These are phyloP conservation scores for Thymelicus lineola DNA, from an alignment of 2,888 invertebrate genomes.

Conservation along the genomic window DNA sequence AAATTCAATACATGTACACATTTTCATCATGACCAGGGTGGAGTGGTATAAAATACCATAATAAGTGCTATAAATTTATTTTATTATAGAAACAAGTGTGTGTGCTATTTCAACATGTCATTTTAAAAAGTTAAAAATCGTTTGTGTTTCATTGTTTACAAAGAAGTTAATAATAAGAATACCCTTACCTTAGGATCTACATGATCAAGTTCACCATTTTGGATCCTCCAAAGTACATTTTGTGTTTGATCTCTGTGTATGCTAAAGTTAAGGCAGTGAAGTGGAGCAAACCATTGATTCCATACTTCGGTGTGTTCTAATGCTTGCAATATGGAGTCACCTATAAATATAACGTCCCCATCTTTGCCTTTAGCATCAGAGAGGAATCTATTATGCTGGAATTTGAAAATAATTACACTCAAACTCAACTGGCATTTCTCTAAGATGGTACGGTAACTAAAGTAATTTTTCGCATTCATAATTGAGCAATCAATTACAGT, in stretches of 20 bases:
- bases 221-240: slow-evolving; percentile 95
- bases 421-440: not conserved
- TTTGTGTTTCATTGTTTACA: too few relatives aligned
- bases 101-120: too few relatives aligned
- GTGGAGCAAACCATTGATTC: slow-evolving; percentile 95
- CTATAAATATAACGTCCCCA: slow-evolving; percentile 96
- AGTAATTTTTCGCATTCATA: not conserved
- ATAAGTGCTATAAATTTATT: too few relatives aligned
- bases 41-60: too few relatives aligned
- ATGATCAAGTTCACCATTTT: slow-evolving; percentile 95
- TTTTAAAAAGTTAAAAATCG: too few relatives aligned
- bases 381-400: slow-evolving; percentile 94
- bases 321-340: slow-evolving; percentile 94
- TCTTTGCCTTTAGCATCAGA: slow-evolving; percentile 95
- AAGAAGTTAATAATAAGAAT: not conserved
- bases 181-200: slow-evolving; percentile 92
- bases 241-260: slow-evolving; percentile 95
- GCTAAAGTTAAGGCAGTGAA: slow-evolving; percentile 96
- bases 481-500: slow-evolving; percentile 33
- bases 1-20: too few relatives aligned
- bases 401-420: slow-evolving; percentile 48
- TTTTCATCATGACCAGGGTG: too few relatives aligned
- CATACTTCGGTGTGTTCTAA: slow-evolving; percentile 94
- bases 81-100: too few relatives aligned
- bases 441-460: not conserved